Evolutionary conservation across 2,888 invertebrate genomes (phyloP).

Genomic region (Venusia cambrica): DNA sequence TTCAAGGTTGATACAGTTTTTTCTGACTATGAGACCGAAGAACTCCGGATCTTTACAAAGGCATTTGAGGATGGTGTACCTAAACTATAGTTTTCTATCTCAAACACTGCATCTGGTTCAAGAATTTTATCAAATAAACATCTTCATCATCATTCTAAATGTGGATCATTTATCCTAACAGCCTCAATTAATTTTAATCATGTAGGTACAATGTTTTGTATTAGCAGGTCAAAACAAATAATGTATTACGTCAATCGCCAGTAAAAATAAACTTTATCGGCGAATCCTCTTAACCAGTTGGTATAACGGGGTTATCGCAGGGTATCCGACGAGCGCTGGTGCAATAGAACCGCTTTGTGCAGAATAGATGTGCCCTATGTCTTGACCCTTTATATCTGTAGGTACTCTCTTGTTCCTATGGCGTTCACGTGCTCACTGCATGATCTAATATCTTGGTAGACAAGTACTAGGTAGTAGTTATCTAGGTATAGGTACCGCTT

Average conservation of each 20-base stretch:
- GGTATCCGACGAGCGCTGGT: conserved; percentile 32
- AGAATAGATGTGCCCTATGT: conserved; percentile 20
- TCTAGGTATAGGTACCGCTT: too few species aligned
- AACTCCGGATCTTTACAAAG: too few species aligned
- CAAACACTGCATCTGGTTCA: too few species aligned
- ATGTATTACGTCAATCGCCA: conserved; percentile 48
- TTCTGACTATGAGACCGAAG: too few species aligned
- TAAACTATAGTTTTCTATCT: too few species aligned
- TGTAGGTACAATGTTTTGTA: conserved; percentile 17
- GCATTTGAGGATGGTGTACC: too few species aligned
- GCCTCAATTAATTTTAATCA: conserved; percentile 3
- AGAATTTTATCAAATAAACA: too few species aligned
- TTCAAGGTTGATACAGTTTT: too few species aligned
- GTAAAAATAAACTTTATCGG: conserved; percentile 42
- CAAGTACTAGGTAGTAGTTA: too few species aligned
- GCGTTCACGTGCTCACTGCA: conserved; percentile 29
- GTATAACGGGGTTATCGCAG: conserved; percentile 39
- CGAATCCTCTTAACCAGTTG: conserved; percentile 37
- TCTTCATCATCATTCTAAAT: too few species aligned
- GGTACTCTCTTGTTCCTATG: too few species aligned
- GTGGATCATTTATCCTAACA: conserved; percentile 8
- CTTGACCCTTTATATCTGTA: conserved; percentile 20
- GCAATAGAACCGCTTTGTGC: conserved; percentile 37
- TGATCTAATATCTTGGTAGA: too few species aligned
- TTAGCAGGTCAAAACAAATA: conserved; percentile 30